Conservation (phyloP, 2,113 vertebrate species). For the Riparia riparia region DNA sequence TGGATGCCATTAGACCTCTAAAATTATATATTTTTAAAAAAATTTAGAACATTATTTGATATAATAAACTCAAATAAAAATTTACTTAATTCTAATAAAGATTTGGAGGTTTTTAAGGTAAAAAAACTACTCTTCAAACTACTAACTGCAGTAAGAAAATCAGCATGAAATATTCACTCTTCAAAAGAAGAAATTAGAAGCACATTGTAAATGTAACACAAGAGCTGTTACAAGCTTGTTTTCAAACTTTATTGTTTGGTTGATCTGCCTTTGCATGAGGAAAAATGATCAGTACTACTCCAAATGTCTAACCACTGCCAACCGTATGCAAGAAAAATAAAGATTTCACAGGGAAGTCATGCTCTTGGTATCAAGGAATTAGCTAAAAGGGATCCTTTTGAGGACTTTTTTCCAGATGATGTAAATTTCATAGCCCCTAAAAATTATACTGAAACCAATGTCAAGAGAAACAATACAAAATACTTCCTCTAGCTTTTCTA, state of each 20-base stretch:
- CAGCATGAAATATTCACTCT: not conserved
- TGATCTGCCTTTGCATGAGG: not conserved
- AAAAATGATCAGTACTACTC: not conserved
- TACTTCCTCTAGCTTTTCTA: not conserved
- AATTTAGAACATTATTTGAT: not conserved
- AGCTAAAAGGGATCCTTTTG: not conserved
- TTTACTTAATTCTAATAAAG: not conserved
- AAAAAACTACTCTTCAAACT: not conserved
- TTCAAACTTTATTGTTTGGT: not conserved
- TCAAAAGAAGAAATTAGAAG: not conserved
- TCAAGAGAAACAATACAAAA: slow-evolving; percentile 1
- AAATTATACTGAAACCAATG: not conserved
- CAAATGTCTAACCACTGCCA: not conserved
- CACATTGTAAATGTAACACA: not conserved
- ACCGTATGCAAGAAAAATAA: not conserved
- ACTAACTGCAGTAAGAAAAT: not conserved
- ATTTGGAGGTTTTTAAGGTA: not conserved
- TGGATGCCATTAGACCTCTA: not conserved
- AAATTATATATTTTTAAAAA: not conserved
- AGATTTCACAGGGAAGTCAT: not conserved
- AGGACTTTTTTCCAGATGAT: not conserved
- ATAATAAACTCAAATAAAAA: not conserved
- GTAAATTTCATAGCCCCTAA: not conserved
- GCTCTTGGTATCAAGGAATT: not conserved
- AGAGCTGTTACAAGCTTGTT: not conserved